Base-by-base conservation (phyloP, 2,888 invertebrate species). In the Nebria brevicollis region DNA sequence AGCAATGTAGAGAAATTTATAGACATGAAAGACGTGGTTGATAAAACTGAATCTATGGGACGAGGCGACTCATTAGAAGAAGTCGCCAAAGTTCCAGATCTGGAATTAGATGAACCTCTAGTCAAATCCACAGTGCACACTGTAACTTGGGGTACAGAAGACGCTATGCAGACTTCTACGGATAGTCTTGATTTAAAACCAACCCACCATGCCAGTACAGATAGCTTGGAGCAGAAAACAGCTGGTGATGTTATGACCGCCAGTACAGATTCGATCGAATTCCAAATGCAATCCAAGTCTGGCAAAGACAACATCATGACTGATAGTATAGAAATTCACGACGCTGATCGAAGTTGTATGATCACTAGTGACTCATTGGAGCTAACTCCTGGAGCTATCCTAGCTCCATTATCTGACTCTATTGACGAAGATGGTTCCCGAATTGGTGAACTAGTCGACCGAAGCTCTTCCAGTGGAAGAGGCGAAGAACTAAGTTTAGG, bases 171-270 rank as follows among this genome's bases (percentile, higher is more conserved):
- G 82, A 91, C 92, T 0, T 93, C 93, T 73, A 91, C 92, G 3
- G 94, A 94, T 84, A 94, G 94, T 0, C 13, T 83, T 75, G 77
- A 87, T 86, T 85, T 87, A 83, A 91, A 91, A 86, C 89, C 89
- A 20, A 86, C 87, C 0, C 90, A 92, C 73, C 91, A 92, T 83
- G 92, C 92, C 70, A 94, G 94, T 85, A 91, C 92, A 1, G 94
- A 94, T 86, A 94, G 94, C 77, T 88, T 94, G 80, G 94, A 94
- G 84, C 90, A 92, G 83, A 92, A 92, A 85, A 91, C 91, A 72
- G 88, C 89, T 75, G 89, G 85, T 84, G 89, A 91, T 85, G 84
- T 91, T 82, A 92, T 92, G 91, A 92, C 92, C 0, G 91, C 92
- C 75, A 93, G 92, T 84, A 91, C 92, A 1, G 92, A 90, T 85